Evolutionary conservation across 2,797 vertebrate species (phyloP).

Genomic region (Acestrorhynchus altus): DNA sequence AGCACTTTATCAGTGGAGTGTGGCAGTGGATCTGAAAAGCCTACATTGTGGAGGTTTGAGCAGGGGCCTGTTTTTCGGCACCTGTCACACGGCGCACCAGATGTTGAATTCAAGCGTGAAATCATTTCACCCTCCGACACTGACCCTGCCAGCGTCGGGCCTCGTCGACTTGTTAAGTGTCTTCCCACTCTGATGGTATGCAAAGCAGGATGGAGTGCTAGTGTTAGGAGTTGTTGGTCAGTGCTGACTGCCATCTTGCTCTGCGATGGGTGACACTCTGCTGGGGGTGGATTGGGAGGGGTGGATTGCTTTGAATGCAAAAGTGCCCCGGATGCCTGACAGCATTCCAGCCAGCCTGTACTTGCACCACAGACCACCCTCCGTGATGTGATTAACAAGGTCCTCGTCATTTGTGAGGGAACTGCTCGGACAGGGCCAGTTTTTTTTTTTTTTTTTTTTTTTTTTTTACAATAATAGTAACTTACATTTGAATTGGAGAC

Average conservation of each 20-base stretch:
- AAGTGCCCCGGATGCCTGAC: constrained; percentile 6
- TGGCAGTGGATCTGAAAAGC: constrained; percentile 51
- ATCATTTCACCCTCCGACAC: constrained; percentile 48
- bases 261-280: constrained; percentile 8
- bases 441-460: constrained; percentile 8
- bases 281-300: neutral
- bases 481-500: constrained; percentile 12
- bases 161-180: constrained; percentile 61
- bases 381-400: constrained; percentile 32
- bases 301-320: constrained; percentile 18
- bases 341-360: neutral
- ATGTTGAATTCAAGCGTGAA: constrained; percentile 56
- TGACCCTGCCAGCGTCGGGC: constrained; percentile 44
- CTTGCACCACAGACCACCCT: neutral
- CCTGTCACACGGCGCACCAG: constrained; percentile 50
- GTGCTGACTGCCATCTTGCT: constrained; percentile 49
- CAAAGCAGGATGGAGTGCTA: constrained; percentile 55
- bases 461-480: constrained; percentile 6
- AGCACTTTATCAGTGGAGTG: constrained; percentile 55
- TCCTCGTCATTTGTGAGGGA: constrained; percentile 24
- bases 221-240: constrained; percentile 57
- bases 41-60: constrained; percentile 43
- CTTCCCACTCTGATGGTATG: constrained; percentile 47
- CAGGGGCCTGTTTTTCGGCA: constrained; percentile 38
- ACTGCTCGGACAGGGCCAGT: constrained; percentile 19